Evolutionary conservation across 1,140 invertebrate genomes (phyloP).

Genomic region (Ceratina australensis): DNA sequence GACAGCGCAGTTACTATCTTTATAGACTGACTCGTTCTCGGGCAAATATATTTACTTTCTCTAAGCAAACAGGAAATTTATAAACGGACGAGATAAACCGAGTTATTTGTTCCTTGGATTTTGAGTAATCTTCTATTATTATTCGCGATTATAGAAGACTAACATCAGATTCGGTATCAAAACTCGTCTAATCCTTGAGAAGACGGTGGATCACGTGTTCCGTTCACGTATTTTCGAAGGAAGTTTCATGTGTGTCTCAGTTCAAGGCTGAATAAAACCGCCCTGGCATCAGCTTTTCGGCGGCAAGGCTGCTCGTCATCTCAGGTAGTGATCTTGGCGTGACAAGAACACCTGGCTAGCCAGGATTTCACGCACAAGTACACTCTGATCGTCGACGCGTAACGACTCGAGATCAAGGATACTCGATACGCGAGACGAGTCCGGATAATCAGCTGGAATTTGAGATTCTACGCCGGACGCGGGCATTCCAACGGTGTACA

Average conservation of each 20-base stretch:
- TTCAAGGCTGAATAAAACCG: conserved; percentile 61
- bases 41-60: not conserved
- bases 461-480: conserved; percentile 49
- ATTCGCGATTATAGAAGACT: not conserved
- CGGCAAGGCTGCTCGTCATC: conserved; percentile 75
- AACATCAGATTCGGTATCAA: not conserved
- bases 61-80: not conserved
- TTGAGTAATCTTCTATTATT: not conserved
- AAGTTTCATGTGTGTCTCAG: conserved; percentile 23
- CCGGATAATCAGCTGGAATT: conserved; percentile 38
- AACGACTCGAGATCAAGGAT: conserved; percentile 38
- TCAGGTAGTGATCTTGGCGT: conserved; percentile 71
- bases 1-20: not conserved
- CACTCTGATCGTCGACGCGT: conserved; percentile 21
- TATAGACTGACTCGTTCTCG: too few relatives aligned
- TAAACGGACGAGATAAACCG: not conserved
- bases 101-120: not conserved
- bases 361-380: conserved; percentile 46
- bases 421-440: conserved; percentile 31
- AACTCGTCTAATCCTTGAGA: not conserved
- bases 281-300: conserved; percentile 70
- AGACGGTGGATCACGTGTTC: not conserved
- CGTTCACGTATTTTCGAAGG: not conserved
- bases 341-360: conserved; percentile 51
- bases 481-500: conserved; percentile 65